Conservation (phyloP, 2,888 invertebrate genomes). For the Platynereis dumerilii region DNA sequence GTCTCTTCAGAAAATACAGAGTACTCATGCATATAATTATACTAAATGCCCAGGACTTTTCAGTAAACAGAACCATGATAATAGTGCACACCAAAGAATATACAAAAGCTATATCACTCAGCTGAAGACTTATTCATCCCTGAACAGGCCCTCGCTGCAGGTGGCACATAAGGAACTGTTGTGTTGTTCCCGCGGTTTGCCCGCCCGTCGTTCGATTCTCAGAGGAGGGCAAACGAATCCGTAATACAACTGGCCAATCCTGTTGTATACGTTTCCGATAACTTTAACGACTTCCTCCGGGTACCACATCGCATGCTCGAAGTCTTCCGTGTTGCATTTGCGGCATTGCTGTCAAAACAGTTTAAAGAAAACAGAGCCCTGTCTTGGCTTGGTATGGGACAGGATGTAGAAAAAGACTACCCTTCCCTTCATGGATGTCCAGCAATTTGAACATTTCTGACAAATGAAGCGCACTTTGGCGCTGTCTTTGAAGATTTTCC, state of each 20-base stretch:
- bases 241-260: slow-evolving; percentile 64
- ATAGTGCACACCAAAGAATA: no score
- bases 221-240: slow-evolving; percentile 62
- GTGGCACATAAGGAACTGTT: slow-evolving; percentile 65
- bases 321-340: slow-evolving; percentile 60
- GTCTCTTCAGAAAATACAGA: no score
- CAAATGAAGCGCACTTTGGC: slow-evolving; percentile 65
- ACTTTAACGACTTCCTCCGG: slow-evolving; percentile 66
- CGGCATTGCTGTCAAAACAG: slow-evolving; percentile 65
- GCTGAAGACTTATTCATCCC: slow-evolving; percentile 26
- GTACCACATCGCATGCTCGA: slow-evolving; percentile 66
- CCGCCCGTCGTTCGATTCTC: slow-evolving; percentile 61
- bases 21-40: no score
- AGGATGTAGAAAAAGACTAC: slow-evolving; percentile 65
- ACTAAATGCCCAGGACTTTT: no score
- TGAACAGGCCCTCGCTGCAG: slow-evolving; percentile 60
- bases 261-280: slow-evolving; percentile 62
- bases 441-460: slow-evolving; percentile 65
- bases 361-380: slow-evolving; percentile 60
- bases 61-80: no score
- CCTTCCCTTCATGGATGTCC: slow-evolving; percentile 67
- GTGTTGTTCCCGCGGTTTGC: slow-evolving; percentile 65
- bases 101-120: no score
- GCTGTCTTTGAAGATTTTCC: slow-evolving; percentile 61
- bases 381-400: slow-evolving; percentile 33